Evolutionary conservation across 2,888 invertebrate genomes (phyloP).

Genomic region (Strigamia transsilvanica): DNA sequence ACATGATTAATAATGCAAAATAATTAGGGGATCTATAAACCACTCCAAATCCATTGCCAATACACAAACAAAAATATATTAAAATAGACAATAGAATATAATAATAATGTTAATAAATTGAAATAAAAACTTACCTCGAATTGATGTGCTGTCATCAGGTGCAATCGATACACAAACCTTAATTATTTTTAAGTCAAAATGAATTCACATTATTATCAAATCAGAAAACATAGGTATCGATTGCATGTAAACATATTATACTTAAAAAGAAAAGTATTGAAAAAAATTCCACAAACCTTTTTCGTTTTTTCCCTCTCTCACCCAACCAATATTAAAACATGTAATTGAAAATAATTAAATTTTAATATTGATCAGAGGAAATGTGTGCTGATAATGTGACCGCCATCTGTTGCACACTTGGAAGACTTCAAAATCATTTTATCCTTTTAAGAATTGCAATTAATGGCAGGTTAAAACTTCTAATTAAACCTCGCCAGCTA

Average conservation of each 20-base stretch:
- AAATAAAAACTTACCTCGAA: neutral
- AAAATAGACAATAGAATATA: neutral
- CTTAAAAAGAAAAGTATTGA: neutral
- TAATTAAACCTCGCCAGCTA: constrained; percentile 14
- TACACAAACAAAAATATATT: neutral
- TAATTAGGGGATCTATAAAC: constrained; percentile 39
- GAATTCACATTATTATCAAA: neutral
- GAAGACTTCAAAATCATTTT: constrained; percentile 12
- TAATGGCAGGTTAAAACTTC: constrained; percentile 34
- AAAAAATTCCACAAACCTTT: constrained; percentile 2
- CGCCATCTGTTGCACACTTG: constrained; percentile 18
- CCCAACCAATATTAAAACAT: neutral
- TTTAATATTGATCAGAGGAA: constrained; percentile 13
- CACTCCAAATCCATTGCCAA: constrained; percentile 33
- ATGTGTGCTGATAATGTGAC: constrained; percentile 25
- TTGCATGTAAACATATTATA: neutral
- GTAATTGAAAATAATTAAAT: neutral
- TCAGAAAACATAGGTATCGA: neutral
- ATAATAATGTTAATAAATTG: neutral
- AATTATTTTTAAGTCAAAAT: neutral
- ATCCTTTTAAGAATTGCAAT: constrained; percentile 10
- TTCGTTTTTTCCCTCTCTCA: neutral
- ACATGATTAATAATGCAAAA: constrained; percentile 41
- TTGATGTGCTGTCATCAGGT: neutral
- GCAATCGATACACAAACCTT: neutral